Base-by-base conservation (phyloP, 2,113 vertebrate species). In the Meleagris gallopavo region DNA sequence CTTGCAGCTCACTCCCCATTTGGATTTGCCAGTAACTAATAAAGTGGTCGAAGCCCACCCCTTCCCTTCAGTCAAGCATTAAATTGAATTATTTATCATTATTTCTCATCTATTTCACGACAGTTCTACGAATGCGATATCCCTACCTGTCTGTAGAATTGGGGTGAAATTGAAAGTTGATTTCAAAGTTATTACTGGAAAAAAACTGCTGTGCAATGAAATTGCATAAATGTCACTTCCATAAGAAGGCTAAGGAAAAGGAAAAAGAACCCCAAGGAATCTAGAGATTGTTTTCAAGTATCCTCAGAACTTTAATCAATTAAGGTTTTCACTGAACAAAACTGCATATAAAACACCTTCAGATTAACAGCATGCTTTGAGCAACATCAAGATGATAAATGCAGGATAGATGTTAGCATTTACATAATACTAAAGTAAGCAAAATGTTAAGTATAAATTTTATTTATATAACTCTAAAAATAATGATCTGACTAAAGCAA, bases 201-300 rank as follows among this genome's bases (percentile, higher is more conserved):
- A 94, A 94, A 94, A 95, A 92, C 76, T 93, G 90, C 76, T 88
- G 86, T 90, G 95, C 86, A 96, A 72, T 96, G 86, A 94, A 95
- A 94, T 78, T 90, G 92, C 72, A 88, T 93, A 94, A 95, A 95
- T 83, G 83, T 96, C 92, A 96, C 86, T 96, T 90, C 92, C 90
- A 84, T 90, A 92, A 81, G 88, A 93, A 77, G 22, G 94, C 83
- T 90, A 95, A 90, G 83, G 69, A 86, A 93, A 95, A 96, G 61
- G 84, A 74, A 90, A 93, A 85, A 92, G 75, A 90, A 70, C 1
- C 83, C 95, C 95, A 96, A 95, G 90, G 94, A 94, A 96, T 95
- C 94, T 93, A 94, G 32, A 94, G 86, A 90, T 86, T 83, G 72
- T 78, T 93, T 77, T 38, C 77, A 83, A 64, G 79, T 46, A 55